Evolutionary conservation across 2,888 invertebrate species (phyloP).

Genomic region (Plebejus argus): DNA sequence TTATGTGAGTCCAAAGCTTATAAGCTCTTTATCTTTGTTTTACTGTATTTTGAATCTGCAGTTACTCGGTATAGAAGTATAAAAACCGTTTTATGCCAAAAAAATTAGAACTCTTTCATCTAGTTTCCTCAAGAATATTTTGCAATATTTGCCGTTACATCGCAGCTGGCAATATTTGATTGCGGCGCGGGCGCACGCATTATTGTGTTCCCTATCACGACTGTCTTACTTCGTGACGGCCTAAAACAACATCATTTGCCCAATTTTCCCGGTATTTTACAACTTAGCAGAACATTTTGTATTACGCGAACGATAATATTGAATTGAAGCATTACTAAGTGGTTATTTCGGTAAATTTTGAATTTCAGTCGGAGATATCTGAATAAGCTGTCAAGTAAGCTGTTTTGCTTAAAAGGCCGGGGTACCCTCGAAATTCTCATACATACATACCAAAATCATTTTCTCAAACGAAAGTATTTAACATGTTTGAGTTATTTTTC

Average conservation of each 20-base stretch:
- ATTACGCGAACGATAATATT: neutral
- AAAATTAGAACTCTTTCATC: neutral
- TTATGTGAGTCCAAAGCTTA: neutral
- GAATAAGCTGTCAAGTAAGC: no score
- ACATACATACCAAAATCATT: no score
- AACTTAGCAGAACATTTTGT: neutral
- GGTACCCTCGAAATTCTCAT: no score
- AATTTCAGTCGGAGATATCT: neutral
- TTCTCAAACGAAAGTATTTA: no score
- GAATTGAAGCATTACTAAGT: neutral
- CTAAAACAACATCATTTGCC: conserved; percentile 21
- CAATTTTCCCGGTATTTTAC: conserved; percentile 9
- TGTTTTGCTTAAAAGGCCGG: no score
- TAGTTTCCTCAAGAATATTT: neutral
- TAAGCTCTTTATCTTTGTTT: neutral
- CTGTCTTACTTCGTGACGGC: conserved; percentile 60
- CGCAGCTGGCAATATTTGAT: conserved; percentile 44
- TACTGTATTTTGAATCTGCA: neutral
- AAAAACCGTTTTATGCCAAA: no score
- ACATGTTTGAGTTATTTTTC: no score
- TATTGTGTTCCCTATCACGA: conserved; percentile 63
- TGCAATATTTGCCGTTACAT: neutral
- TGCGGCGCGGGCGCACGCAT: conserved; percentile 45
- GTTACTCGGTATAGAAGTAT: neutral
- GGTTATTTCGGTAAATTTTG: neutral